A percentile compares a stretch with the other conserved stretches of the same genome.
phyloP scores from a whole-genome alignment of 2,888 invertebrate genomes.

The Ophioninae sp. region DNA sequence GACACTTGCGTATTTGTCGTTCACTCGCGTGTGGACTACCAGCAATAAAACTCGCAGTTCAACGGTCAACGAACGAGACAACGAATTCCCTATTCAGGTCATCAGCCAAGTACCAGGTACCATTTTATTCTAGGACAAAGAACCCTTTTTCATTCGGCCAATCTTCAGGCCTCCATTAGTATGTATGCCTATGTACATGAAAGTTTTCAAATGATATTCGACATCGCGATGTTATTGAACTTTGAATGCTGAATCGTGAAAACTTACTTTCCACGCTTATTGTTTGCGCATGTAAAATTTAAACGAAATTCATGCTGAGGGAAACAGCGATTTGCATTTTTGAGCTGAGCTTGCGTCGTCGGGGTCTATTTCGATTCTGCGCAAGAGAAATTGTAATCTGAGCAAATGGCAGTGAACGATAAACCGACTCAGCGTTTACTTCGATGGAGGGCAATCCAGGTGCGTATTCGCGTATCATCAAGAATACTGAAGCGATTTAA shows the following conservation, averaged over 20 bases:
- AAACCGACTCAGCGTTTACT: conserved; percentile 8
- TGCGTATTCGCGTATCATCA: neutral
- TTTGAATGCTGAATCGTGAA: neutral
- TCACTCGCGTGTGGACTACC: too few relatives aligned
- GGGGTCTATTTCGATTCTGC: conserved; percentile 23
- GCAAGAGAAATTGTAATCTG: neutral
- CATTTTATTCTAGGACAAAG: conserved; percentile 3
- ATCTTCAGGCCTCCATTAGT: too few relatives aligned
- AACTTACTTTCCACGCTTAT: neutral
- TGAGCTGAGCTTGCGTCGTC: conserved; percentile 35
- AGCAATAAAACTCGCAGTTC: too few relatives aligned
- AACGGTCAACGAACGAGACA: too few relatives aligned
- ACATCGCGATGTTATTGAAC: conserved; percentile 28
- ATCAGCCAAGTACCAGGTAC: neutral
- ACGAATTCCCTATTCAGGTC: neutral
- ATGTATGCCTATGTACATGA: neutral
- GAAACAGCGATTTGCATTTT: conserved; percentile 39
- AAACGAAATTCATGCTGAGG: neutral
- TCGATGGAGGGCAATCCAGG: conserved; percentile 44
- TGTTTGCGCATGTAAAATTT: conserved; percentile 14
- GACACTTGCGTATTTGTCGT: too few relatives aligned
- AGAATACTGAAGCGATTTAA: neutral
- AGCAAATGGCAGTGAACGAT: conserved; percentile 8
- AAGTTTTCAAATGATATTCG: conserved; percentile 1
- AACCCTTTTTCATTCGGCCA: conserved; percentile 21